These are phyloP conservation scores for Turritopsis rubra DNA, from an alignment of 30 jellyfish, hydroid and myxozoan genomes.

Conservation along the genomic window DNA sequence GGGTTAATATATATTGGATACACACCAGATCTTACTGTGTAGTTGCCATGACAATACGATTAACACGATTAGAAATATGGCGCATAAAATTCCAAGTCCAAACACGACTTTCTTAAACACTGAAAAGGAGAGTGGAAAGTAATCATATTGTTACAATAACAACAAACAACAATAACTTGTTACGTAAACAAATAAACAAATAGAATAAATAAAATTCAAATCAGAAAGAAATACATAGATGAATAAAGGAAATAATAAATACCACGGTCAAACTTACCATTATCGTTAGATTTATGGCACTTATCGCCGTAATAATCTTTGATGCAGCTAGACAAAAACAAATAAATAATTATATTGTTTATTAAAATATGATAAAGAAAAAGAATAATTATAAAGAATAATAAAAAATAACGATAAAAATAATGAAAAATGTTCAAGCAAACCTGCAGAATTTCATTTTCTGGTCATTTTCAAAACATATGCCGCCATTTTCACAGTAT, in stretches of 20 bases:
- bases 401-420: not conserved
- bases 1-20: too few species aligned
- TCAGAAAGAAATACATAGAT: too few species aligned
- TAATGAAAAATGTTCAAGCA: too few species aligned
- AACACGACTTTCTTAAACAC: not conserved
- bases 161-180: not conserved
- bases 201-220: too few species aligned
- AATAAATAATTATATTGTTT: too few species aligned
- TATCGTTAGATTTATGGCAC: not conserved
- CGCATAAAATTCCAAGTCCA: conserved; percentile 20
- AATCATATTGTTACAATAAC: too few species aligned
- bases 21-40: not conserved
- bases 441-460: not conserved
- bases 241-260: not conserved
- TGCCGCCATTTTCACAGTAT: not conserved
- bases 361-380: not conserved
- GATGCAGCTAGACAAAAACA: not conserved
- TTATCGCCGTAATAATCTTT: not conserved
- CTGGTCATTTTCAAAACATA: not conserved
- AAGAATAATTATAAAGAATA: too few species aligned
- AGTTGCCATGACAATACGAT: not conserved
- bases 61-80: conserved; percentile 1
- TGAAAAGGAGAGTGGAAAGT: not conserved
- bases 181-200: too few species aligned
- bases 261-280: not conserved